Evolutionary conservation across 2,113 vertebrate genomes (phyloP).

Genomic region (Rallus limicola): DNA sequence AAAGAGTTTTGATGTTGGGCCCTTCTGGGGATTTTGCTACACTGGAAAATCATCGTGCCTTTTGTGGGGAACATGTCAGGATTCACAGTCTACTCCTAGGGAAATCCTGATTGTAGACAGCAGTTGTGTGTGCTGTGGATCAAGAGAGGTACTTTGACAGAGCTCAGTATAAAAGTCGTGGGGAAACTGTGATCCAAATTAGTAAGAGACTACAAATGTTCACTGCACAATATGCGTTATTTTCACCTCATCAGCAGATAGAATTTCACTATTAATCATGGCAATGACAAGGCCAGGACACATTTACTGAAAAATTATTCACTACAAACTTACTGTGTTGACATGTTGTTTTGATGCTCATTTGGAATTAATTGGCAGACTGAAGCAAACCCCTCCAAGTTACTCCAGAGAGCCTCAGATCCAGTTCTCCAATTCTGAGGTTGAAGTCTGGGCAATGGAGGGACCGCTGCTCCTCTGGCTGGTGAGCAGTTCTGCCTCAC

Average conservation of each 20-base stretch:
- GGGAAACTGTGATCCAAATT: background rate
- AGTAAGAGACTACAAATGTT: background rate
- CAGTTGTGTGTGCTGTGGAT: background rate
- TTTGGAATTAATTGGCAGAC: background rate
- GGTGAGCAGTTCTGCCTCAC: background rate
- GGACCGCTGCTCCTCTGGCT: background rate
- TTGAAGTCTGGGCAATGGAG: accelerated
- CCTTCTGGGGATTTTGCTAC: background rate
- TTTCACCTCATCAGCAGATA: background rate
- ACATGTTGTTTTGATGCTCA: background rate
- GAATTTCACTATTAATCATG: background rate
- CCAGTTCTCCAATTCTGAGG: background rate
- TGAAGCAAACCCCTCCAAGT: background rate
- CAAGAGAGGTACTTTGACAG: background rate
- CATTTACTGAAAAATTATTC: background rate
- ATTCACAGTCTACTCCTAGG: background rate
- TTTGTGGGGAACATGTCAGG: background rate
- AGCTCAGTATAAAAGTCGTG: background rate
- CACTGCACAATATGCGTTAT: background rate
- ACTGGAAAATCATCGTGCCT: background rate
- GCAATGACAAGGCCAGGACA: background rate
- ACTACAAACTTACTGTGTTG: background rate
- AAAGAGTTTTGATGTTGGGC: background rate
- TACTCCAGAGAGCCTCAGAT: background rate
- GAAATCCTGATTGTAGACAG: background rate